Percentiles rank a stretch among this genome's conserved stretches.
Conservation (phyloP, 2,888 invertebrate species). For the Leptarthrus brevirostris region DNA sequence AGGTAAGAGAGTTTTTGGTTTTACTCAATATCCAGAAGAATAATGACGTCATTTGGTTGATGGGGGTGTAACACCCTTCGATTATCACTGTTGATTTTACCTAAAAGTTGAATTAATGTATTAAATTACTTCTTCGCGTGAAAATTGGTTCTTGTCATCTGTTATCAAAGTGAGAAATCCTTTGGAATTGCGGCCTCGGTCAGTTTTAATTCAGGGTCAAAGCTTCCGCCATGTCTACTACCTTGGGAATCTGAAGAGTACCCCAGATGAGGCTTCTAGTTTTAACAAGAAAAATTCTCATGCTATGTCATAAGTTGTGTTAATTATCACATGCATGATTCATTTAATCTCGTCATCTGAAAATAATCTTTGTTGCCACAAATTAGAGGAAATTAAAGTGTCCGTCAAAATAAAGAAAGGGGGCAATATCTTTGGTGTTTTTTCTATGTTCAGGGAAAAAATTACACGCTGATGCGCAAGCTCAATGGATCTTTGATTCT, state of each 20-base stretch:
- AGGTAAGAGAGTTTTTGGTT: constrained; percentile 7
- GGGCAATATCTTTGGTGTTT: constrained; percentile 9
- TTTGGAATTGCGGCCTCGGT: constrained; percentile 29
- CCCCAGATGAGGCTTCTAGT: too few species aligned
- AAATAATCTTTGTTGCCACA: background rate
- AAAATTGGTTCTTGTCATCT: background rate
- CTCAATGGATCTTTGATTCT: constrained; percentile 22
- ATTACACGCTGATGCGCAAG: constrained; percentile 17
- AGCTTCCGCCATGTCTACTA: constrained; percentile 45
- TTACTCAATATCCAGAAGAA: background rate
- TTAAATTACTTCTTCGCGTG: too few species aligned
- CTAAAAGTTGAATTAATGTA: background rate
- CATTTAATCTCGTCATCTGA: constrained; percentile 11
- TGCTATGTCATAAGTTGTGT: background rate
- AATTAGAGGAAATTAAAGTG: constrained; percentile 2
- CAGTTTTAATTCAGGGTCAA: constrained; percentile 48
- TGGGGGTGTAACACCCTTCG: constrained; percentile 3
- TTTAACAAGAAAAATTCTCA: too few species aligned
- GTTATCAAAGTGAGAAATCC: constrained; percentile 24
- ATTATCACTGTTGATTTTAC: too few species aligned
- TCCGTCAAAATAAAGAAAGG: constrained; percentile 33
- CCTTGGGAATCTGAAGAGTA: background rate
- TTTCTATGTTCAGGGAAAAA: background rate
- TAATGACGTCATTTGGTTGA: constrained; percentile 39
- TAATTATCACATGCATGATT: constrained; percentile 16